A percentile compares a stretch with the other conserved stretches of the same genome.
Conservation (phyloP, 2,797 vertebrate genomes). For the Halcyon chelicuti region DNA sequence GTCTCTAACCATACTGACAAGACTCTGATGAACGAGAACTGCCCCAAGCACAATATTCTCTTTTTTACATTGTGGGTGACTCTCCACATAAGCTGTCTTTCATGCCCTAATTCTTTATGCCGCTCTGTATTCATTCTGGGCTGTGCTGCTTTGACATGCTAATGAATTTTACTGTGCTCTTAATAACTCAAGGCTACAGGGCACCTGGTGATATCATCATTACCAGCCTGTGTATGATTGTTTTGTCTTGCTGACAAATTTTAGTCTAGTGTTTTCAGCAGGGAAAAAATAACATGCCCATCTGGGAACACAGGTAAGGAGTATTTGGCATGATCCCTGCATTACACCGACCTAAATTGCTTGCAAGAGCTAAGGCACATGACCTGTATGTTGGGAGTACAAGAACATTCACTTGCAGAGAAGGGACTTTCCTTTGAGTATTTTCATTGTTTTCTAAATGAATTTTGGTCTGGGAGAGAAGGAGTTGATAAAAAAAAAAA, state of each 20-base stretch:
- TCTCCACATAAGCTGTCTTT: slow-evolving; percentile 58
- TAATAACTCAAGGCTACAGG: slow-evolving; percentile 22
- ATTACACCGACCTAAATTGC: not conserved
- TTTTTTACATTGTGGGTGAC: slow-evolving; percentile 31
- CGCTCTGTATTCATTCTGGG: not conserved
- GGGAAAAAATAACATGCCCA: not conserved
- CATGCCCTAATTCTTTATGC: slow-evolving; percentile 50
- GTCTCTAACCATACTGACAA: slow-evolving; percentile 31
- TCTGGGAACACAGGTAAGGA: slow-evolving; percentile 8
- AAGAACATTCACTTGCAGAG: not conserved
- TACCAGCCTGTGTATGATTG: not conserved
- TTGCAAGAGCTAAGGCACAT: not conserved
- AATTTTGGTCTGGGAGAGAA: not conserved
- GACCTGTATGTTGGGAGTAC: not conserved
- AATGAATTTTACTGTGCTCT: not conserved
- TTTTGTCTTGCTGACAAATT: not conserved
- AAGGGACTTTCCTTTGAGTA: not conserved
- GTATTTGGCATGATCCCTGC: not conserved
- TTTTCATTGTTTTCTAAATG: not conserved
- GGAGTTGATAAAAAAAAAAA: not conserved
- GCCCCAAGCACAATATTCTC: slow-evolving; percentile 6
- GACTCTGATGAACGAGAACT: slow-evolving; percentile 31
- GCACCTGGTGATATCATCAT: not conserved
- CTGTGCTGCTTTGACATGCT: slow-evolving; percentile 31
- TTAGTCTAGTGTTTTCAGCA: not conserved